A percentile compares a stretch with the other conserved stretches of the same genome.
Conservation (phyloP, 2,888 invertebrate genomes). For the Bombyx huttoni region DNA sequence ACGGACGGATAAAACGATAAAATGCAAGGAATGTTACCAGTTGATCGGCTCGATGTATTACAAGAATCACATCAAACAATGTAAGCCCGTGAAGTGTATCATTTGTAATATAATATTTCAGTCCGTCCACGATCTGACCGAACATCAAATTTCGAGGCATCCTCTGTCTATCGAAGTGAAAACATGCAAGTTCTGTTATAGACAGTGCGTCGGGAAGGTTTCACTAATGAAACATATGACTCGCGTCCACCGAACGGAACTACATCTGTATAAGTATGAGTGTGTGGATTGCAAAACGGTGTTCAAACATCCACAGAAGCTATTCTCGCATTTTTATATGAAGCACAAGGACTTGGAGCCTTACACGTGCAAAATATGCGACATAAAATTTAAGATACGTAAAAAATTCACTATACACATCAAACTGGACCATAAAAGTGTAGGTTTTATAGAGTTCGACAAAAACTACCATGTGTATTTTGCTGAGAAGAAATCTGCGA, state of each 20-base stretch:
- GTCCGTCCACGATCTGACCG: slow-evolving; percentile 22
- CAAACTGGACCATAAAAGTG: slow-evolving; percentile 40
- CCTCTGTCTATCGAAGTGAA: slow-evolving; percentile 23
- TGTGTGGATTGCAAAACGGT: slow-evolving; percentile 34
- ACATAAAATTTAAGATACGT: slow-evolving; percentile 32
- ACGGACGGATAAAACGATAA: not conserved
- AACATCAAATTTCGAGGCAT: slow-evolving; percentile 32
- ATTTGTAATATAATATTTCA: slow-evolving; percentile 28
- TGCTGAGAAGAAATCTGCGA: slow-evolving; percentile 34
- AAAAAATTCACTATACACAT: slow-evolving; percentile 52
- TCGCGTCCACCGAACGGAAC: slow-evolving; percentile 23
- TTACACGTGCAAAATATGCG: slow-evolving; percentile 47
- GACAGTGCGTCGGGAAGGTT: slow-evolving; percentile 31
- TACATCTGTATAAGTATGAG: slow-evolving; percentile 45
- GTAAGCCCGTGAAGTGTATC: slow-evolving; percentile 31
- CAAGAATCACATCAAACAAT: slow-evolving; percentile 19
- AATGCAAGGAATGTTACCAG: slow-evolving; percentile 25
- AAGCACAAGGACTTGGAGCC: slow-evolving; percentile 42
- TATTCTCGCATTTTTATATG: slow-evolving; percentile 44
- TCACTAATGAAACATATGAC: slow-evolving; percentile 38
- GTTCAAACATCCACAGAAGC: slow-evolving; percentile 44
- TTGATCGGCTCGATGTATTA: slow-evolving; percentile 8
- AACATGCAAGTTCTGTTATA: slow-evolving; percentile 35
- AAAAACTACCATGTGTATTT: slow-evolving; percentile 49
- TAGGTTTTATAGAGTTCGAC: slow-evolving; percentile 51